Evolutionary conservation across 2,888 invertebrate species (phyloP), one percentile per base, ranked within the genome.

Genomic region (Punctoribates punctum): DNA sequence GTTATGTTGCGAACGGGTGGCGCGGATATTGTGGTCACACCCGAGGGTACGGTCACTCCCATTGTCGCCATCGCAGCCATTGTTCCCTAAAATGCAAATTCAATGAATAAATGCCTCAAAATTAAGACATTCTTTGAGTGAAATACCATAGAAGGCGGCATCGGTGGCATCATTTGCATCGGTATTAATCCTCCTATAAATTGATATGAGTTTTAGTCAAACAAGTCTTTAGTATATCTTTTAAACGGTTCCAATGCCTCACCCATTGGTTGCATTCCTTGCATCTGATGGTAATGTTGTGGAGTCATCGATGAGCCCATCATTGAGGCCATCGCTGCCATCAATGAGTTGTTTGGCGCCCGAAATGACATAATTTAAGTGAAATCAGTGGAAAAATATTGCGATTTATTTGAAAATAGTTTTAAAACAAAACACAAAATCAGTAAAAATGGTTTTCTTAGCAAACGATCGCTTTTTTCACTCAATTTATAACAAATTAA

Each of bases 21-120:
- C 23, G 78, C 78, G 27, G 75, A 75, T 51, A 78, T 78, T 8
- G 78, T 62, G 3, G 78, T 75, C 17, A 78, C 78, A 25, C 78
- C 78, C 0, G 78, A 51, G 8, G 78, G 78, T 11, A 77, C 77
- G 23, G 78, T 77, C 17, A 78, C 74, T 25, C 78, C 75, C 77
- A 77, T 75, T n/a, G 72, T 3, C 9, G 11, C 29, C 15, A 60
- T 29, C 27, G 72, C 4, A 20, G 11, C 29, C 15, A 60, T 29
- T 60, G 23, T 23, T 6, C 20, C 20, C 51, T 23, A 60, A 60
- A 15, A 60, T 15, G 15, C 29, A 29, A 60, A 51, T n/a, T 51
- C 2, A 2, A 11, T 20, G n/a, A 51, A 5, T 51, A 51, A 51
- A 13, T 42, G 42, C 1, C 11, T 42, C 1, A 13, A 42, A 13